Evolutionary conservation across 2,113 vertebrate genomes (phyloP), one percentile per base, ranked within the genome.

Genomic region (Atrichornis clamosus): DNA sequence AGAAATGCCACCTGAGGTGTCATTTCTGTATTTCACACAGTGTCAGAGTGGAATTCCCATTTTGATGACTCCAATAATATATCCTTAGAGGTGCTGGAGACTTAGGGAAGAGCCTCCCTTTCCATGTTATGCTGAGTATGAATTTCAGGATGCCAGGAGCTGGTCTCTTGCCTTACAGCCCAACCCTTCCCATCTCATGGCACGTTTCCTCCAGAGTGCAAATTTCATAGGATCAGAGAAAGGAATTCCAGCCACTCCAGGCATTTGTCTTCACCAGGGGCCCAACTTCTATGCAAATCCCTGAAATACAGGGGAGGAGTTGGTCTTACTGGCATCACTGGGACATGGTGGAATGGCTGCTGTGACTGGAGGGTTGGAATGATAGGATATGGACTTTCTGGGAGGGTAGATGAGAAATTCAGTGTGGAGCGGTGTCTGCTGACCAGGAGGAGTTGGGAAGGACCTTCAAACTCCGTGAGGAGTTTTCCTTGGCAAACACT

Each of bases 41-140:
- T 4, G 56, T 22, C 49, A 52, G 87, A 32, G 42, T 35, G 52
- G 30, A 75, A n/a, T 62, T 60, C 30, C 50, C 9, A 0, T 42
- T 60, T 5, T 14, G 15, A 15, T 75, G 19, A 60, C 35, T 55
- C 76, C 79, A 15, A 3, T 15, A 8, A 9, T 4, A 17, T 7
- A n/a, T 55, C 42, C 49, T 82, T 20, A 59, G 42, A 87, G 78
- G 77, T 41, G 69, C 68, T 75, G 80, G 35, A 64, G 64, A 30
- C 2, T n/a, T 67, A 20, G 6, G 32, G 46, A 90, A 62, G 55
- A 42, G 12, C 15, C 22, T 85, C 59, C 58, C 53, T 79, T 72
- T 58, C 91, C 41, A 0, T 0, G 1, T 15, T 53, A 33, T 7
- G 27, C 65, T 39, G 59, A 41, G 30, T 9, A 20, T 2, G 44